Base-by-base conservation (phyloP, 2,797 vertebrate species). In the Hoplostethus atlanticus region DNA sequence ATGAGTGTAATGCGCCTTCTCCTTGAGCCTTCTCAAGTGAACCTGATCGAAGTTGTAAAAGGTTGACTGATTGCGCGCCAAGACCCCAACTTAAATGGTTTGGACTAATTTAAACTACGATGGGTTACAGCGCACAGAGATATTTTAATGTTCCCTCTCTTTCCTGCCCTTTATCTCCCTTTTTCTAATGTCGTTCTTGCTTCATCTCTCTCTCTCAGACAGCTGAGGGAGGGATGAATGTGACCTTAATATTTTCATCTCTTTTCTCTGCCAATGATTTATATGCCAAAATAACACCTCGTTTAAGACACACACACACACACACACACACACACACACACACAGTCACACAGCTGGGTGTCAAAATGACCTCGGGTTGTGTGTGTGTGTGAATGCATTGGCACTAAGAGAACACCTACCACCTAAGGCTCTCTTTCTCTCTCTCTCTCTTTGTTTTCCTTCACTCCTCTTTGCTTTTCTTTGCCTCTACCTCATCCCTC, bases 201-300 rank as follows among this genome's bases (percentile, higher is more conserved):
- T 66, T 12, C 36, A 58, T 57, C 40, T 53, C 34, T 42, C 53
- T 17, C 16, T 17, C 47, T 68, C 34, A 21, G 44, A 46, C 55
- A 59, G 51, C 64, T 64, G 46, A 68, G 64, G 75, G 68, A 68
- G 50, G 56, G 16, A 76, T 57, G 61, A 64, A 81, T 74, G 34
- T 84, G 80, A 88, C 82, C 74, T 73, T 80, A 71, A 76, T 89
- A 77, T 77, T 81, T 87, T 80, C 61, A 82, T 71, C 66, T 76
- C 40, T 64, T 77, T 82, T 71, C 55, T 61, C 68, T 61, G 53
- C 67, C 44, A 11, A 60, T 12, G 72, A 84, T 78, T 86, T 76
- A 73, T 74, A 77, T 63, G 73, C 48, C 68, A 80, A 57, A 73
- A 66, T 75, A 81, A 83, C 78, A 88, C 78, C 60, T 86, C 17